These are phyloP conservation scores for Latrodectus geometricus DNA, from an alignment of 1,140 invertebrate genomes.

Conservation along the genomic window DNA sequence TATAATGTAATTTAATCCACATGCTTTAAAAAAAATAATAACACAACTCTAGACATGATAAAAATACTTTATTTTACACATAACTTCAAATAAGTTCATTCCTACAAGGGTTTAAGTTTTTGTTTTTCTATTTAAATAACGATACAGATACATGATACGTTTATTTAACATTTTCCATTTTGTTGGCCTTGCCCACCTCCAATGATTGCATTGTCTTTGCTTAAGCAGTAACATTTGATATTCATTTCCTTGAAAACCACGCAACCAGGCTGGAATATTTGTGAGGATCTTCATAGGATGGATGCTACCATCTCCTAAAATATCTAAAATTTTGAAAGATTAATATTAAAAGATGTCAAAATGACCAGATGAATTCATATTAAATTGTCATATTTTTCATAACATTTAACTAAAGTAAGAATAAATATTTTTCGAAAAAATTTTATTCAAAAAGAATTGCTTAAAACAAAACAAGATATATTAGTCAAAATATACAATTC, in stretches of 20 bases:
- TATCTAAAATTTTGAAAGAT: constrained; percentile 72
- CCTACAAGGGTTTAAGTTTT: constrained; percentile 1
- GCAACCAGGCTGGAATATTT: constrained; percentile 85
- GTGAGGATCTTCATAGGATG: constrained; percentile 87
- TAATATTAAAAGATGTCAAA: not conserved
- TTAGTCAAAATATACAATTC: no score
- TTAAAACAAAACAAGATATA: no score
- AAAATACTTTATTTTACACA: no score
- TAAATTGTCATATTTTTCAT: no score
- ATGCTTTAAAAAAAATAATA: no score
- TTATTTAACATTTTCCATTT: constrained; percentile 82
- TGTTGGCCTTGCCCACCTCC: constrained; percentile 76
- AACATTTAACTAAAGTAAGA: no score
- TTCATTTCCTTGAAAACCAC: constrained; percentile 89
- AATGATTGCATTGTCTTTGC: constrained; percentile 75
- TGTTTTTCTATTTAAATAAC: constrained; percentile 76
- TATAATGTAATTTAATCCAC: no score
- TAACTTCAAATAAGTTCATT: no score
- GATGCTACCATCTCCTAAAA: constrained; percentile 83
- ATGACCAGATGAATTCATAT: no score
- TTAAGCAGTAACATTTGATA: constrained; percentile 81
- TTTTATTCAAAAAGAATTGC: no score
- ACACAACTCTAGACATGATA: no score
- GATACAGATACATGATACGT: constrained; percentile 80
- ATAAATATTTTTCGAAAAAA: no score